Evolutionary conservation across 92 coral and sea anemone species (phyloP).

Genomic region (Siderastrea siderea): DNA sequence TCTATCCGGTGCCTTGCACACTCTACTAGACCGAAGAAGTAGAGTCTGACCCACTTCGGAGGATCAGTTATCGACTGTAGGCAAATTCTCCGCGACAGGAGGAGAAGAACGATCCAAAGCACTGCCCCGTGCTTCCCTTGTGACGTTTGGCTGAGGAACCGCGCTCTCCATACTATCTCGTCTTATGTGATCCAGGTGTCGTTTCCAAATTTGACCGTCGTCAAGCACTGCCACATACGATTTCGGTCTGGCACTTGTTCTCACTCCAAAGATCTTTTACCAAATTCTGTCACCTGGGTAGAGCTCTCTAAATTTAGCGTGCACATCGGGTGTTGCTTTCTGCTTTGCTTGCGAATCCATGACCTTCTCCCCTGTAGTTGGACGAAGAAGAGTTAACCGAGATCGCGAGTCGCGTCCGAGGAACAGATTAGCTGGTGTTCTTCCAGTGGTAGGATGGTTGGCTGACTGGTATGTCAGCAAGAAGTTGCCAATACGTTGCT

Average conservation of each 20-base stretch:
- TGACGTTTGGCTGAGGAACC: not conserved
- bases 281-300: not conserved
- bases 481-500: conserved; percentile 44
- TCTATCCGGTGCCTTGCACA: conserved; percentile 16
- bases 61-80: too few species aligned
- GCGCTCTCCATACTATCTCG: too few species aligned
- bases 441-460: conserved; percentile 54
- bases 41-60: too few species aligned
- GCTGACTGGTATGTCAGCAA: conserved; percentile 33
- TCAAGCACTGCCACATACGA: conserved; percentile 41
- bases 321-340: too few species aligned
- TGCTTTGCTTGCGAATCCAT: too few species aligned
- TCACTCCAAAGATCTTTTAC: conserved; percentile 35
- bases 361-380: conserved; percentile 5
- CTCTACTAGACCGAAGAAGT: not conserved
- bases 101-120: too few species aligned
- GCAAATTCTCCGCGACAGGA: not conserved
- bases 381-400: conserved; percentile 23
- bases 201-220: conserved; percentile 20
- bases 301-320: too few species aligned
- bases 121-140: too few species aligned
- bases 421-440: conserved; percentile 55
- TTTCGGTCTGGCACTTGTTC: conserved; percentile 17
- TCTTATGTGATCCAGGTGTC: too few species aligned
- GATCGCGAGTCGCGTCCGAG: conserved; percentile 39